phyloP scores from a whole-genome alignment of 2,113 vertebrate species.

The Artemisiospiza belli region DNA sequence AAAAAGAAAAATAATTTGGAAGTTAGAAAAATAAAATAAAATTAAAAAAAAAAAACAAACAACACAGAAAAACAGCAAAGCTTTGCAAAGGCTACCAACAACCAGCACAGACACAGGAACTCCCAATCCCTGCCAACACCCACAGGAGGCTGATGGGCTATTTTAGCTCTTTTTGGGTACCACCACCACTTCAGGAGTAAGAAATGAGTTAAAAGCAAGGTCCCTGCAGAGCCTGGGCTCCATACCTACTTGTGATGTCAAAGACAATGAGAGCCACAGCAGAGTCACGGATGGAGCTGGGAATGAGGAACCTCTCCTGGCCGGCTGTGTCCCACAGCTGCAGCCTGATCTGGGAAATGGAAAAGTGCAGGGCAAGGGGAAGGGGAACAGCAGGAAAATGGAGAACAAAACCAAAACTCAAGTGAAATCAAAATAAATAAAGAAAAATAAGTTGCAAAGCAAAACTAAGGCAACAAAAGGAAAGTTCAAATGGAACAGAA shows the following conservation, averaged over 20 bases:
- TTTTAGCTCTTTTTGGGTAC: background rate
- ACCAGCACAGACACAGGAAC: background rate
- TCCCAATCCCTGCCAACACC: background rate
- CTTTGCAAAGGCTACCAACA: background rate
- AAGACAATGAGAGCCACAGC: constrained; percentile 91
- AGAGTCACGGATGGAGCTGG: constrained; percentile 92
- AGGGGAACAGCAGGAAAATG: constrained; percentile 49
- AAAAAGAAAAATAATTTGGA: background rate
- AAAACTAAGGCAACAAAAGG: constrained; percentile 40
- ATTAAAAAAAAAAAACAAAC: background rate
- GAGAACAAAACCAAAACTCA: constrained; percentile 65
- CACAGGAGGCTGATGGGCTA: background rate
- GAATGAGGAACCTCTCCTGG: constrained; percentile 91
- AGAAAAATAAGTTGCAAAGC: background rate
- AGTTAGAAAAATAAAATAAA: background rate
- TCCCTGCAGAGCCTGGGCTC: constrained; percentile 56
- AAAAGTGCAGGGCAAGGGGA: constrained; percentile 62
- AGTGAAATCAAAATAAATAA: constrained; percentile 58
- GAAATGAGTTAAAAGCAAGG: background rate
- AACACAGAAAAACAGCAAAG: background rate
- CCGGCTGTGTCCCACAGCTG: constrained; percentile 93
- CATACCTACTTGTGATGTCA: constrained; percentile 93
- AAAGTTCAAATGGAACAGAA: constrained; percentile 45
- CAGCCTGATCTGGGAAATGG: constrained; percentile 77
- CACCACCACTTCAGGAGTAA: background rate